A percentile compares a stretch with the other conserved stretches of the same genome.
Evolutionary conservation across 1,140 invertebrate species (phyloP).

Genomic region (Coboldia fuscipes): DNA sequence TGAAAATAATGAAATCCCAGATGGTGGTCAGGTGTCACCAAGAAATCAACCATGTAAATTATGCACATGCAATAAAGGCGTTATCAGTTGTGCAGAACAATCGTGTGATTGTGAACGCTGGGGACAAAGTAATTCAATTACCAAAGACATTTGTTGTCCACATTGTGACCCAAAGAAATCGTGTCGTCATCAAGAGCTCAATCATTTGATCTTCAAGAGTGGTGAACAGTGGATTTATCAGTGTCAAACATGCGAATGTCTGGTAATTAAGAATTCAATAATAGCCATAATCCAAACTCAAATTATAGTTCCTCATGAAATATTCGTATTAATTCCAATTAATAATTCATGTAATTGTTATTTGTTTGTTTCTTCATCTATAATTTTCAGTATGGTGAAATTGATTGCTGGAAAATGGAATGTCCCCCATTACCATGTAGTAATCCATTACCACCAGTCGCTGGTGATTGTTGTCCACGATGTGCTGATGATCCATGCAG

Average conservation of each 20-base stretch:
- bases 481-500: conserved; percentile 37
- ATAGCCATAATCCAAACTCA: background rate
- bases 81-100: conserved; percentile 33
- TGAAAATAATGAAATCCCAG: conserved; percentile 30
- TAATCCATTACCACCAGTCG: conserved; percentile 33
- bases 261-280: conserved; percentile 29
- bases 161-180: conserved; percentile 47
- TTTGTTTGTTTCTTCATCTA: too few species aligned
- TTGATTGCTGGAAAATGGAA: conserved; percentile 72
- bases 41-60: conserved; percentile 28
- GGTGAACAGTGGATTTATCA: conserved; percentile 75
- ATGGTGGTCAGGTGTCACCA: conserved; percentile 8
- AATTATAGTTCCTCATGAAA: too few species aligned
- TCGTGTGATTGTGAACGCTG: conserved; percentile 32
- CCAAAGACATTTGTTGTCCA: conserved; percentile 37
- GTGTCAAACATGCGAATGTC: conserved; percentile 76
- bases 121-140: background rate
- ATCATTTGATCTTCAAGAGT: conserved; percentile 47
- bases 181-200: conserved; percentile 57
- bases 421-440: conserved; percentile 52
- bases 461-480: conserved; percentile 46
- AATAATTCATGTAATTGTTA: too few species aligned
- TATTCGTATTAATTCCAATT: too few species aligned
- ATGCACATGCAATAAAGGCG: conserved; percentile 37
- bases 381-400: conserved; percentile 72